Evolutionary conservation across 2,113 vertebrate species (phyloP).

Genomic region (Carettochelys insculpta): DNA sequence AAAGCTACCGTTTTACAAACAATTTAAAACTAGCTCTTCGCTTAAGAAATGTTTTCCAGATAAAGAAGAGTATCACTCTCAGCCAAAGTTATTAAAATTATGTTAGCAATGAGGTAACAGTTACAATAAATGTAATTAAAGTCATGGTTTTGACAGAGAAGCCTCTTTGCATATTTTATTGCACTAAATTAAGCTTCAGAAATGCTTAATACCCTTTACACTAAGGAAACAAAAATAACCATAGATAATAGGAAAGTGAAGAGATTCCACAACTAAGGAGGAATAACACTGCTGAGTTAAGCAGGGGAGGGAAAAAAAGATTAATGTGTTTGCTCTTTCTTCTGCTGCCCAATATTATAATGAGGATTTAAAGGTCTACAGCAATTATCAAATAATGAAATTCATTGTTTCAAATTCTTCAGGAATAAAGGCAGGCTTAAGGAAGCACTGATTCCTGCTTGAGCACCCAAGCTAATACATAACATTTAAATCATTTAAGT

Average conservation of each 20-base stretch:
- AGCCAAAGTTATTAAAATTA: constrained; percentile 45
- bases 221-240: constrained; percentile 34
- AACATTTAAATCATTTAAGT: constrained; percentile 37
- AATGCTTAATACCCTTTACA: not conserved
- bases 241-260: not conserved
- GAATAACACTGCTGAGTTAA: constrained; percentile 51
- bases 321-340: constrained; percentile 30
- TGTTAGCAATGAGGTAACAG: constrained; percentile 39
- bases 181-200: not conserved
- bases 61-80: constrained; percentile 22
- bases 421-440: constrained; percentile 49
- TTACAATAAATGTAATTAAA: constrained; percentile 51
- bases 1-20: not conserved
- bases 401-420: constrained; percentile 44
- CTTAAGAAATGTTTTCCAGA: constrained; percentile 40
- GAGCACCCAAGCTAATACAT: constrained; percentile 9
- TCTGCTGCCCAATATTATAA: constrained; percentile 16
- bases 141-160: constrained; percentile 30
- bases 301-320: constrained; percentile 47
- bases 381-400: constrained; percentile 65
- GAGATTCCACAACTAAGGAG: not conserved
- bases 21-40: not conserved
- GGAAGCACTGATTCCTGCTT: constrained; percentile 22
- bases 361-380: constrained; percentile 63
- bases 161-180: not conserved